Evolutionary conservation across 2,797 vertebrate genomes (phyloP), one percentile per base, ranked within the genome.

Genomic region (Limosa lapponica): DNA sequence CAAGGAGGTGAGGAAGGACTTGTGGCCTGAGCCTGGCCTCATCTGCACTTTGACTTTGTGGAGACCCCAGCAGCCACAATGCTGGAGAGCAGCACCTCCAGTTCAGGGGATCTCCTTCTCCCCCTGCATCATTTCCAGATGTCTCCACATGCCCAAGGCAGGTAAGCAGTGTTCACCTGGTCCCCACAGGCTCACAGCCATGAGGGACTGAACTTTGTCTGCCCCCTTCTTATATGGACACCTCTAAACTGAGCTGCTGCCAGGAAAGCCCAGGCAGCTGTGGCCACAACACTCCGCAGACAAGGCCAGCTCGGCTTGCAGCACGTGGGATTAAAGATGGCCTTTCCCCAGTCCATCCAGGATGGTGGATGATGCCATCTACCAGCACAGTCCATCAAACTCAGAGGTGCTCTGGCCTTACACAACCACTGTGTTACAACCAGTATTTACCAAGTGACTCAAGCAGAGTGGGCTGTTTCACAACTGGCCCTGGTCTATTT

Each of bases 381-480:
- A 69, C 55, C 48, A 70, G 41, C 36, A 23, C 52, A 54, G 75
- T 34, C 69, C 22, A 28, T 64, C 8, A 2, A 0, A 0, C 54
- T 90, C 66, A 86, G 90, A 70, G 82, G 24, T 78, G 19, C 66
- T 82, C 61, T 22, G 6, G 7, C 59, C 81, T 89, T 86, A 46
- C 4, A 2, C 69, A 95, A 96, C 58, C 27, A 8, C 34, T 54
- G 57, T 67, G 86, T 79, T 88, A 73, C 85, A 57, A 44, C 70
- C 9, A 2, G 43, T 51, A 24, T 83, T 91, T 80, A 87, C 83
- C 77, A 70, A 93, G 34, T 52, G 72, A 92, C 79, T 84, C 30
- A 75, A 83, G 80, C n/a, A 74, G 64, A 82, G 70, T 44, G 91
- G 90, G 79, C 79, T 86, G 66, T 94, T 94, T 93, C 93, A 91